Conservation (phyloP, 2,113 vertebrate species). For the Chlorodrepanis virens region DNA sequence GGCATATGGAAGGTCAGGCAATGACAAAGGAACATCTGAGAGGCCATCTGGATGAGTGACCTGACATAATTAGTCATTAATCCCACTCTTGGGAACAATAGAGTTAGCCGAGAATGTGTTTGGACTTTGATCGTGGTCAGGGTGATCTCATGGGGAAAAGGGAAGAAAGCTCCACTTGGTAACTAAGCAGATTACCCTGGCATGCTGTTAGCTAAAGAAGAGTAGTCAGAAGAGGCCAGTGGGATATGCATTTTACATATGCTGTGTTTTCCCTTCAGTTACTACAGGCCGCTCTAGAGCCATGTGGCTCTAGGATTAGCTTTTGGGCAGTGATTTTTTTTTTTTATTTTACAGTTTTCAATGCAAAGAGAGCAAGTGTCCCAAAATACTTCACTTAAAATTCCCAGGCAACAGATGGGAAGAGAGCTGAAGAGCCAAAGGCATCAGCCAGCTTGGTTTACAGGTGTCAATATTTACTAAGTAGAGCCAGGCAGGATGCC, state of each 20-base stretch:
- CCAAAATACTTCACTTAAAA: constrained; percentile 79
- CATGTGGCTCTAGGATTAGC: constrained; percentile 82
- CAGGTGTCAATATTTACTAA: constrained; percentile 89
- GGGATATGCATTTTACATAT: constrained; percentile 79
- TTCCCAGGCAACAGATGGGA: constrained; percentile 87
- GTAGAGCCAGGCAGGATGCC: constrained; percentile 72
- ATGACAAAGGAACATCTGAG: constrained; percentile 92
- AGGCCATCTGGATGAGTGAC: constrained; percentile 99
- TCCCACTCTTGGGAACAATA: constrained; percentile 91
- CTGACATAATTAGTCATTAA: constrained; percentile 99
- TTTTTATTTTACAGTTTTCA: constrained; percentile 73
- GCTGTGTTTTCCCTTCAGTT: constrained; percentile 72
- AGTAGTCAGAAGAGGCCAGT: constrained; percentile 75
- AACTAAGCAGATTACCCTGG: constrained; percentile 93
- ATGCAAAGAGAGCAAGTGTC: constrained; percentile 76
- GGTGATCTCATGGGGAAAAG: constrained; percentile 82
- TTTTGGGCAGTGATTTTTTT: constrained; percentile 59
- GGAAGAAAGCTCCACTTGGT: constrained; percentile 79
- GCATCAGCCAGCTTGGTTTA: constrained; percentile 81
- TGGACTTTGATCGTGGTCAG: constrained; percentile 87
- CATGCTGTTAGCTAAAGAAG: constrained; percentile 86
- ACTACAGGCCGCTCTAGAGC: constrained; percentile 65
- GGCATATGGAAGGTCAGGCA: constrained; percentile 89
- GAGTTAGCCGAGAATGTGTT: constrained; percentile 83
- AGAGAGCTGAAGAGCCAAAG: constrained; percentile 73